Base-by-base conservation (phyloP, 2,888 invertebrate species). In the Leptinotarsa haldemani region DNA sequence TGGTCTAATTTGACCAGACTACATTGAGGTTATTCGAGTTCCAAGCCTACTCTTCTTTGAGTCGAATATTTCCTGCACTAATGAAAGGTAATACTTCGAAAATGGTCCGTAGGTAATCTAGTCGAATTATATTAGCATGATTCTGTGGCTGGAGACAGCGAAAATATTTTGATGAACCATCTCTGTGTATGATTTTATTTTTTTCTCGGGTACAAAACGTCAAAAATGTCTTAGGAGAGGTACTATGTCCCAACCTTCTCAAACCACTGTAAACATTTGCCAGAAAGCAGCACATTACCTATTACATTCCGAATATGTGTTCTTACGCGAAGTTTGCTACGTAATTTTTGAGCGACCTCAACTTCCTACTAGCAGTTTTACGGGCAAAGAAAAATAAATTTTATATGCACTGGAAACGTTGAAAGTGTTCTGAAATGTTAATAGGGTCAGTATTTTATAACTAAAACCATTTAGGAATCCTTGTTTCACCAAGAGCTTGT, bases 341-440 rank as follows among this genome's bases (percentile, higher is more conserved):
- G 30, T 16, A 30, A 18, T 61, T 15, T 56, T 61, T 61, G 16
- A 30, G 61, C 25, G 30, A 25, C 61, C 61, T 61, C 61, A 30
- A 30, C 61, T 30, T 61, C 16, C 61, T 30, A 61, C 30, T 61
- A n/a, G 25, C 16, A 61, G 61, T 20, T 56, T 56, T 20, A 56
- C 53, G 12, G n/a, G 30, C 61, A 7, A 30, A 61, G 61, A 61
- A 61, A 30, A 61, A 61, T 61, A 61, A 61, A 61, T 30, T 61
- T 61, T 61, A 16, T 30, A 61, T 61, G 61, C 16, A 30, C 61
- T 15, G n/a, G n/a, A 30, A 12, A 61, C 61, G 61, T 61, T 61
- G 25, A n/a, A 30, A 61, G 61, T n/a, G 61, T 61, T 61, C n/a
- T 61, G 61, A 61, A 61, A 61, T 61, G 61, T 61, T 61, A 61